Percentiles rank a stretch among this genome's conserved stretches.
Conservation (phyloP, 2,797 vertebrate species). For the Pangasius macronema region DNA sequence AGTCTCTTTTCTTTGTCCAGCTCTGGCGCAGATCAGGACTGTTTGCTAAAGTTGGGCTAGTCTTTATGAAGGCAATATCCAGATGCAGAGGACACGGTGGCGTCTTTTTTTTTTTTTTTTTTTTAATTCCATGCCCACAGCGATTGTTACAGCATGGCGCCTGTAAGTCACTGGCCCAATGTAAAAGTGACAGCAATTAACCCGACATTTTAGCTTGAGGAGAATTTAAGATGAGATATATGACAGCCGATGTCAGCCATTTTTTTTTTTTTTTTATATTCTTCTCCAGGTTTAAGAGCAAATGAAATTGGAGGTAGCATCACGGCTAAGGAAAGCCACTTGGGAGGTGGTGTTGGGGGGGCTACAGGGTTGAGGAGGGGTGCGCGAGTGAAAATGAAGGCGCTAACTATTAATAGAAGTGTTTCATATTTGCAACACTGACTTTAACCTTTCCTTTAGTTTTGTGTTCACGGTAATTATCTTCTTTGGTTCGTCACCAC, state of each 20-base stretch:
- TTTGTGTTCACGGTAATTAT: constrained; percentile 30
- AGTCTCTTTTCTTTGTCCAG: constrained; percentile 1
- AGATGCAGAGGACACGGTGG: constrained; percentile 69
- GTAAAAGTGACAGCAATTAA: constrained; percentile 99
- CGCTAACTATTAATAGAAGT: constrained; percentile 84
- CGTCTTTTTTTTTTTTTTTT: constrained; percentile 75
- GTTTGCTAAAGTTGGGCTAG: constrained; percentile 32
- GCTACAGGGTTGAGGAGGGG: constrained; percentile 38
- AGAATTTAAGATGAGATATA: constrained; percentile 96
- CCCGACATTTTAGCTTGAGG: constrained; percentile 99
- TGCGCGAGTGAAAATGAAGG: constrained; percentile 82
- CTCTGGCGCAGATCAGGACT: constrained; percentile 6
- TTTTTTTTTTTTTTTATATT: constrained; percentile 45
- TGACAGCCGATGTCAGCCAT: constrained; percentile 98
- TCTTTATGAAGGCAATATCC: constrained; percentile 36
- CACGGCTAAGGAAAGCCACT: constrained; percentile 83
- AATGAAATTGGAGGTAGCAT: constrained; percentile 95
- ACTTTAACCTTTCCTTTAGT: constrained; percentile 26
- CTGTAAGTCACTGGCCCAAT: constrained; percentile 94
- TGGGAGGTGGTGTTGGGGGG: constrained; percentile 71
- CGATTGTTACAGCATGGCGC: constrained; percentile 83
- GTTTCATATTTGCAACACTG: constrained; percentile 16
- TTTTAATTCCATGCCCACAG: constrained; percentile 65
- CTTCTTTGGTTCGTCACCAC: background rate
- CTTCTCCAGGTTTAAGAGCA: constrained; percentile 86